These are phyloP conservation scores for Ispidina lecontei DNA, from an alignment of 2,797 vertebrate genomes.

Conservation along the genomic window DNA sequence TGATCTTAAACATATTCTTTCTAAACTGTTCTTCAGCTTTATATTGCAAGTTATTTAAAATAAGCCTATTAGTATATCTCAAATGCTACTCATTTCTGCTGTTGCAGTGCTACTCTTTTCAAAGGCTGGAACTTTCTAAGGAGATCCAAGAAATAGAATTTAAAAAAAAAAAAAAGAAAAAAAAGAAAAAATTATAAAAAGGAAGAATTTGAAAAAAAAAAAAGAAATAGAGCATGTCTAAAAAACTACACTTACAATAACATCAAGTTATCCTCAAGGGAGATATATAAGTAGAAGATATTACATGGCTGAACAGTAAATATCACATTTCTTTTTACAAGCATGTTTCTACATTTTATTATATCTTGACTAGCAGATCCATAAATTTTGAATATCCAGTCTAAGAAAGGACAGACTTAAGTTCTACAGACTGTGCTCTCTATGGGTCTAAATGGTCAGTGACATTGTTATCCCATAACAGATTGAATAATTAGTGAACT, in stretches of 20 bases:
- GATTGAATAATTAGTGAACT: background rate
- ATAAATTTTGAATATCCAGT: conserved; percentile 46
- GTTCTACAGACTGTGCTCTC: background rate
- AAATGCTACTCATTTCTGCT: background rate
- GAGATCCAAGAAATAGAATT: background rate
- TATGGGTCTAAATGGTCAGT: background rate
- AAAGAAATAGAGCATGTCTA: background rate
- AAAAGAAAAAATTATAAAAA: background rate
- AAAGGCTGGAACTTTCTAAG: background rate
- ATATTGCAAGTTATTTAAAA: background rate
- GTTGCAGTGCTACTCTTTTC: background rate
- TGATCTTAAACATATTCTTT: background rate
- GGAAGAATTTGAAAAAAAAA: background rate
- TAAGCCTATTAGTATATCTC: background rate
- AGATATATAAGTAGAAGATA: conserved; percentile 53
- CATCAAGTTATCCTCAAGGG: background rate
- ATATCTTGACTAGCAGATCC: conserved; percentile 31
- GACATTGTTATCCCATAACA: background rate
- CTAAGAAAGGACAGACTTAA: background rate
- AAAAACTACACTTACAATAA: conserved; percentile 8
- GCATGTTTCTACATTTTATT: conserved; percentile 65
- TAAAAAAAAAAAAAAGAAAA: background rate
- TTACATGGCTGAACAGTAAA: conserved; percentile 65
- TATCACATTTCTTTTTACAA: conserved; percentile 67
- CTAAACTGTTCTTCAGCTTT: background rate